Base-by-base conservation (phyloP, 2,113 vertebrate species). In the Pitta sordida region DNA sequence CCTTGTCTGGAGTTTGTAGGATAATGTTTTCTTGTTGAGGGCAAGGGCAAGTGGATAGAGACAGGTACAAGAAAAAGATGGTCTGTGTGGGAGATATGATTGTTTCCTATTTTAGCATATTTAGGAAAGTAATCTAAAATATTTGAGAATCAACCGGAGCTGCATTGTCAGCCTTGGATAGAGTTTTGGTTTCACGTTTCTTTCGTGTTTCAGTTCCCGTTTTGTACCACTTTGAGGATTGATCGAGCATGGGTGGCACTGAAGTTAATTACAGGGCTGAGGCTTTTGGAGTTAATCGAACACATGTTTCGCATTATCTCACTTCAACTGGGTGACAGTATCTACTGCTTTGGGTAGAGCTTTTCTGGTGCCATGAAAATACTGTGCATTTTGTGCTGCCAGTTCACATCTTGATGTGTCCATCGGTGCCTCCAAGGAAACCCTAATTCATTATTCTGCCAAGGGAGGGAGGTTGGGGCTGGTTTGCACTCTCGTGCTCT, bases 391-490 rank as follows among this genome's bases (percentile, higher is more conserved):
- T 85, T 60, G 70, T 80, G 63, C 79, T 76, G 49, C 7, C 30
- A 27, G 69, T 89, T 81, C 84, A 48, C 41, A 43, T 85, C 73
- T 34, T 53, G 41, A 29, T n/a, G 5, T 80, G 88, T 75, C 67
- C 68, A 21, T 53, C 29, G 17, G 63, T 65, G 60, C 39, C 63
- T 62, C 75, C 39, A 20, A 88, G 68, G 89, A 96, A 92, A 89
- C 41, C 73, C 11, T 85, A 32, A 73, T 69, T 83, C 75, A 51
- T 91, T 90, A 34, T 85, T 80, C 74, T 91, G 75, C 67, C 29
- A 59, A 87, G 55, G 79, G 85, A 90, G 75, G 55, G 76, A 75
- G 89, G 90, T 92, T 91, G 63, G 90, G 92, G 80, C 88, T 88
- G 65, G 39, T 84, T 86, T 86, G 92, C 75, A 44, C 75, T 85